Base-by-base conservation (phyloP, 2,113 vertebrate species). In the Labeo rohita region DNA sequence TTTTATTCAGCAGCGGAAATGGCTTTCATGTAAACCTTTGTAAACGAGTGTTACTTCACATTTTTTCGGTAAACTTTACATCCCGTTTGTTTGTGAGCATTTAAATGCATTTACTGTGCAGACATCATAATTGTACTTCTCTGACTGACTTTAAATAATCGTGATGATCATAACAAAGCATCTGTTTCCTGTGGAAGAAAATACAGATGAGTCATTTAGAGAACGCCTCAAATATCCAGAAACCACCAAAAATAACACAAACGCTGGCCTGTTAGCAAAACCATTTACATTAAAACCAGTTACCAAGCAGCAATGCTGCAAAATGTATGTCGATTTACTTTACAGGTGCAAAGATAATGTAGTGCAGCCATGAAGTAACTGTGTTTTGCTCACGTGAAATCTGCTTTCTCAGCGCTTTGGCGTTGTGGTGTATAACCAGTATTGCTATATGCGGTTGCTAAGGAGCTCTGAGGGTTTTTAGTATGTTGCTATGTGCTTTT, bases 121-220 rank as follows among this genome's bases (percentile, higher is more conserved):
- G 21, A 74, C 21, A 23, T 13, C 1, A 0, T n/a, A 11, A 5
- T n/a, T 23, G 21, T 21, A 23, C 21, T 23, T 4, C 21, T 73
- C 47, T 50, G 43, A 23, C 18, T 59, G 76, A 59, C 11, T 61
- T 59, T 36, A 79, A 61, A 79, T 77, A n/a, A 79, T 28, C 23
- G 8, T 4, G 18, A 47, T 65, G n/a, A 16, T 65, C 12, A 6
- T 28, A 47, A 49, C 47, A 28, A 63, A 63, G 9, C 7, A 65
- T 49, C 78, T 23, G 39, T 18, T 81, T 28, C 43, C 12, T 43
- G 76, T 12, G 16, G 18, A 23, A 43, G 6, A 80, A 13, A 61
- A 23, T 4, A 76, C 50, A 66, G 43, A 49, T 66, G 43, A 65
- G 43, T 49, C n/a, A 49, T 65, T 65, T 45, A 28, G 13, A 81